A percentile compares a stretch with the other conserved stretches of the same genome.
phyloP scores from a whole-genome alignment of 2,888 invertebrate species.

The Tromatobia lineatoria region DNA sequence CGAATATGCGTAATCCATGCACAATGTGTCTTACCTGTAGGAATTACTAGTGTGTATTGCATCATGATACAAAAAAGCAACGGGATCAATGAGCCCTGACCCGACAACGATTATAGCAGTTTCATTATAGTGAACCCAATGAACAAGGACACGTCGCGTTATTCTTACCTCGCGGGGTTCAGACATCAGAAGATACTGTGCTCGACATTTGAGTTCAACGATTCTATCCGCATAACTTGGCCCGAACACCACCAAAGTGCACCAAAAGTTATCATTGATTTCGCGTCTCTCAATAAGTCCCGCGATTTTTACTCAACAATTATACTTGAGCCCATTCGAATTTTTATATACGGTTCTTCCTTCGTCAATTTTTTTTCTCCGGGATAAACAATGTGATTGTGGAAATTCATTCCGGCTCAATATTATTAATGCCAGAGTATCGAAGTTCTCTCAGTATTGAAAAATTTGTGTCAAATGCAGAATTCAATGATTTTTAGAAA shows the following conservation, averaged over 20 bases:
- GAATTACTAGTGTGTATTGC: slow-evolving; percentile 11
- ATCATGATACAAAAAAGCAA: slow-evolving; percentile 5
- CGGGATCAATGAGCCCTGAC: slow-evolving; percentile 45
- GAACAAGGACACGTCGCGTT: background rate
- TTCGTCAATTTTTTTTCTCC: background rate
- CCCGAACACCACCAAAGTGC: background rate
- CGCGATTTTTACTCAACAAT: background rate
- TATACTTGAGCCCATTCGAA: background rate
- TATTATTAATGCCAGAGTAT: background rate
- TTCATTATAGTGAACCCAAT: slow-evolving; percentile 8
- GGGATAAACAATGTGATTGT: background rate
- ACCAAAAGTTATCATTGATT: background rate
- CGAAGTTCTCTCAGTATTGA: background rate
- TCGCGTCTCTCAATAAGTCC: background rate
- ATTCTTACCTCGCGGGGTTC: background rate
- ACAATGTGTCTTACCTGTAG: slow-evolving; percentile 3
- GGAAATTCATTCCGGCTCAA: background rate
- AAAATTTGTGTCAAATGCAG: background rate
- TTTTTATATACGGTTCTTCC: background rate
- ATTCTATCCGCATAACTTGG: background rate
- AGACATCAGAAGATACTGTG: background rate
- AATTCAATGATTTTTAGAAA: background rate
- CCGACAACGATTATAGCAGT: slow-evolving; percentile 56
- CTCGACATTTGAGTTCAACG: background rate
- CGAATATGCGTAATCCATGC: slow-evolving; percentile 13